Evolutionary conservation across 2,113 vertebrate genomes (phyloP), one percentile per base, ranked within the genome.

Genomic region (Campylomormyrus tamandua): DNA sequence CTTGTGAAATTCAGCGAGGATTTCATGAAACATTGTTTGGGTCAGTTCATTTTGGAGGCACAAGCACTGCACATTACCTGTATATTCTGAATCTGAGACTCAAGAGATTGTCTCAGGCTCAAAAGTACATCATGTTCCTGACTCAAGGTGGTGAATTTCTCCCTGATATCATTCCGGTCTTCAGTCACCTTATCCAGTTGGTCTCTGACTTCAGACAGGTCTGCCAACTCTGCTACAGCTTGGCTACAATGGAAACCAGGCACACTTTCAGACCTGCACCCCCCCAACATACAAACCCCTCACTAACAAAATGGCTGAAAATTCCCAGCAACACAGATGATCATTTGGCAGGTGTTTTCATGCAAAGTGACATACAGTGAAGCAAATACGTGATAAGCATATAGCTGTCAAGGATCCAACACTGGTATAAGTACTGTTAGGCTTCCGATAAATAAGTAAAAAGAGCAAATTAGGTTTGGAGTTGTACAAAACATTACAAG

Each of bases 81-180:
- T 3, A 95, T 89, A 15, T 94, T 93, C 62, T 93, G 90, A 1
- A 96, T 92, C 90, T 96, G 93, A 0, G 91, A 89, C 90, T 94
- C 92, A 17, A 94, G 91, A 48, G 93, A 94, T 90, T 95, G 93
- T 53, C 91, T 27, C 5, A 94, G 92, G 19, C 90, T 91, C 85
- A 93, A 92, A 89, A 96, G 91, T 17, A 93, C 93, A 19, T 87
- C 91, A 62, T 94, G 94, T 88, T 93, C 94, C 1, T 49, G 84
- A 0, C 85, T 90, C 1, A 95, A 70, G 35, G 90, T 91, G 3
- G 87, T 88, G 10, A 95, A 88, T 15, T 94, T 93, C 66, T 88
- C 94, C 70, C 93, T 74, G 19, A 96, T 89, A 1, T 48, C 49
- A 83, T 77, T 92, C 85, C 92, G 94, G 7, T 95, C 94, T 0